These are phyloP conservation scores for Henricia sp. DNA, from an alignment of 53 echinoderm and acorn worm species.

Conservation along the genomic window DNA sequence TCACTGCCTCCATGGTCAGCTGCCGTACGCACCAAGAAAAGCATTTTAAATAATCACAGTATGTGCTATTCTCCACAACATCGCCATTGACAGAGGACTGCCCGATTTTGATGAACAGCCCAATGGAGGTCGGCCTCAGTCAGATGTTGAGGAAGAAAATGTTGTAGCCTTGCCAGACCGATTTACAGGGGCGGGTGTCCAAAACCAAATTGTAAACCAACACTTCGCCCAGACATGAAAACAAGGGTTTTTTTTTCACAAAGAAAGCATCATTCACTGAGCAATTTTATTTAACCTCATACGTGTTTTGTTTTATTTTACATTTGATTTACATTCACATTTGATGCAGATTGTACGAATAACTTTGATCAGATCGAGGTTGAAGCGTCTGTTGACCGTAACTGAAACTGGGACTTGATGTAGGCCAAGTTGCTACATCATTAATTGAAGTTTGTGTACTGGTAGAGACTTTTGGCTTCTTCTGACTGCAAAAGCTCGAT, in stretches of 20 bases:
- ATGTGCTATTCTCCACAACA: constrained; percentile 40
- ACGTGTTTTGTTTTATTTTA: not conserved
- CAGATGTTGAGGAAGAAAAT: not conserved
- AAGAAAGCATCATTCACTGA: no score
- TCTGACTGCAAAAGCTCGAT: no score
- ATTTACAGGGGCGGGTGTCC: not conserved
- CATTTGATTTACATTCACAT: not conserved
- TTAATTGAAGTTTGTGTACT: no score
- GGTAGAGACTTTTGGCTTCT: no score
- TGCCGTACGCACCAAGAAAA: constrained; percentile 6
- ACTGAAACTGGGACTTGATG: no score
- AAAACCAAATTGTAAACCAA: constrained; percentile 14
- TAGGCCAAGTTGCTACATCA: no score
- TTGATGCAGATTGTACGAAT: not conserved
- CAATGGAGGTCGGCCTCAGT: not conserved
- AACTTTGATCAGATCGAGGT: no score
- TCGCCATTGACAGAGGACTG: constrained; percentile 8
- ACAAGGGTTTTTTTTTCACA: not conserved
- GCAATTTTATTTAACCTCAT: constrained; percentile 14
- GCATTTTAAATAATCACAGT: constrained; percentile 14
- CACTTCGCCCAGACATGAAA: constrained; percentile 9
- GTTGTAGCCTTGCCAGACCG: not conserved
- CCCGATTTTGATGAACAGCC: constrained; percentile 15
- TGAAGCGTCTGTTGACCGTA: no score
- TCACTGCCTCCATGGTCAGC: constrained; percentile 36